These are phyloP conservation scores for Pycnomerus fuliginosus DNA, from an alignment of 2,888 invertebrate genomes.

Conservation along the genomic window DNA sequence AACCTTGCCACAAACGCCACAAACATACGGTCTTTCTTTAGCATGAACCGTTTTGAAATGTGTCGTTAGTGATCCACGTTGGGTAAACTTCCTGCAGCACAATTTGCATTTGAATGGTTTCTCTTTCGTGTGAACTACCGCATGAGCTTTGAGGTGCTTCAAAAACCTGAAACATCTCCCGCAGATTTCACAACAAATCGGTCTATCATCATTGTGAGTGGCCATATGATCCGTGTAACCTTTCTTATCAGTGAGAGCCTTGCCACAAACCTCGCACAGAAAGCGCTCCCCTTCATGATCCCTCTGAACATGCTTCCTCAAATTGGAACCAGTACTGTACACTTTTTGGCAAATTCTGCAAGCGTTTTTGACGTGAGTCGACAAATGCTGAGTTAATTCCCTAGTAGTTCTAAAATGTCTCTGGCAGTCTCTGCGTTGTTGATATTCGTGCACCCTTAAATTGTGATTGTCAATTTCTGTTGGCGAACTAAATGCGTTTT, in stretches of 20 bases:
- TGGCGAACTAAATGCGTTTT: no score
- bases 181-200: constrained; percentile 50
- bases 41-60: constrained; percentile 40
- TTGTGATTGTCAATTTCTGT: no score
- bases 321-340: no score
- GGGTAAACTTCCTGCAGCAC: constrained; percentile 57
- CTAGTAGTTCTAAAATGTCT: no score
- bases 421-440: no score
- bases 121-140: constrained; percentile 40
- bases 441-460: no score
- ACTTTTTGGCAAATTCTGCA: no score
- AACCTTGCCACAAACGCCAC: constrained; percentile 37
- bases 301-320: no score
- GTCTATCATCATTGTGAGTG: constrained; percentile 48
- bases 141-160: constrained; percentile 42
- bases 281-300: constrained; percentile 24
- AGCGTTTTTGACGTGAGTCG: no score
- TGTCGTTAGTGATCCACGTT: constrained; percentile 24
- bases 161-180: constrained; percentile 42
- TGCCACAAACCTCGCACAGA: constrained; percentile 47
- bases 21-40: constrained; percentile 41
- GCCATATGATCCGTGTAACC: constrained; percentile 42
- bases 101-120: constrained; percentile 40
- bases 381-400: no score
- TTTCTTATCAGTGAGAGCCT: constrained; percentile 39